Base-by-base conservation (phyloP, 2,113 vertebrate genomes). In the Cranoglanis bouderius region DNA sequence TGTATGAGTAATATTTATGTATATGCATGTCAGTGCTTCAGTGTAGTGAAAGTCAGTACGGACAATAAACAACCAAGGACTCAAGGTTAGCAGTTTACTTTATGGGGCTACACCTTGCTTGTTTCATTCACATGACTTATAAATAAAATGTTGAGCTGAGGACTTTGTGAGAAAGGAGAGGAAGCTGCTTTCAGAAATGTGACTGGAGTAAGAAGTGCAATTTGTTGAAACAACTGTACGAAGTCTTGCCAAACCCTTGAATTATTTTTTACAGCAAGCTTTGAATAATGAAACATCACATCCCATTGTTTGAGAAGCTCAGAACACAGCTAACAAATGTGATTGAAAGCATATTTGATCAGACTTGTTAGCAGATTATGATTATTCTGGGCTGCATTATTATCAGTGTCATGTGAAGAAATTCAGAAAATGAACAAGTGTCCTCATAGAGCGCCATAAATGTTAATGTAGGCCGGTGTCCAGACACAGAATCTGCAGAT, bases 201-300 rank as follows among this genome's bases (percentile, higher is more conserved):
- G 70, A 90, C 80, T 67, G 32, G 65, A 70, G 18, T 72, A 72
- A 19, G 32, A 72, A 72, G 16, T 19, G 32, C 67, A 19, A 21
- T 63, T 78, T 90, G 87, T 81, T 88, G 89, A 80, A 89, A 88
- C 74, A 84, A 89, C 49, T 32, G 83, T 82, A 87, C 74, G 77
- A 86, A 90, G 13, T 40, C n/a, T 85, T 46, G 38, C 72, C 70
- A 81, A 65, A 55, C 26, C 32, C 32, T 85, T 29, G 61, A 83
- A 78, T 90, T 24, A 75, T 59, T 83, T 83, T 63, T 84, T 88
- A 59, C 72, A 85, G 61, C 53, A 49, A 85, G 70, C 55, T 26
- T 49, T 63, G 84, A 87, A 90, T 86, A 86, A 82, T 72, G 84
- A 89, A 80, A 87, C 55, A 61, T 86, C 89, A 63, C 43, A 51